Conservation (phyloP, 2,797 vertebrate species). For the Pitangus sulphuratus region DNA sequence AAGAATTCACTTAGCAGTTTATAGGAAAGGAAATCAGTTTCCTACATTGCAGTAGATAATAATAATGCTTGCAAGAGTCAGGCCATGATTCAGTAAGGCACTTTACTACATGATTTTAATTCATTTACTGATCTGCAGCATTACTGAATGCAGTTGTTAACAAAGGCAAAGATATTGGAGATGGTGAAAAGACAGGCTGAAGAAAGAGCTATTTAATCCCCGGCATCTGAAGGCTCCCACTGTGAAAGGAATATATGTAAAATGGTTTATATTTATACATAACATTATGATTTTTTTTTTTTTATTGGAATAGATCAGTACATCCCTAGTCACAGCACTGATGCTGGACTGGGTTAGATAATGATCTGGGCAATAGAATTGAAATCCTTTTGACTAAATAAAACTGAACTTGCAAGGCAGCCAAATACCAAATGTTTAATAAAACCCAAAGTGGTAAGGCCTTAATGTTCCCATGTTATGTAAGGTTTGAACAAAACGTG, state of each 20-base stretch:
- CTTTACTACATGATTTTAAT: slow-evolving; percentile 25
- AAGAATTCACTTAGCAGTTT: slow-evolving; percentile 30
- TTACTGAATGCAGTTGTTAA: slow-evolving; percentile 35
- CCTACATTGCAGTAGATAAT: background rate
- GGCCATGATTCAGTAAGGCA: slow-evolving; percentile 8
- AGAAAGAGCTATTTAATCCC: background rate
- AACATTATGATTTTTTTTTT: background rate
- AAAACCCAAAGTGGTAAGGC: background rate
- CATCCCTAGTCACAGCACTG: background rate
- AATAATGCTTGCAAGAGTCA: background rate
- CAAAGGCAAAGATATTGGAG: background rate
- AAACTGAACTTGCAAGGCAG: background rate
- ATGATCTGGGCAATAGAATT: background rate
- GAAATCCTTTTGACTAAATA: background rate
- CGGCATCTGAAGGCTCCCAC: background rate
- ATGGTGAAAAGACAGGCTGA: background rate
- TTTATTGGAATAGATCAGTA: background rate
- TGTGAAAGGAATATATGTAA: background rate
- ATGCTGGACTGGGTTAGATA: background rate
- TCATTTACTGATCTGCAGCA: background rate
- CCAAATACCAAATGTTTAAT: background rate
- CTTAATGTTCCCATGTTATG: background rate
- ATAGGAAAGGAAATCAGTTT: background rate
- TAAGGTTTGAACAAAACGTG: background rate
- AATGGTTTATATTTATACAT: background rate